Conservation (phyloP, 2,113 vertebrate genomes). For the Nothoprocta perdicaria region DNA sequence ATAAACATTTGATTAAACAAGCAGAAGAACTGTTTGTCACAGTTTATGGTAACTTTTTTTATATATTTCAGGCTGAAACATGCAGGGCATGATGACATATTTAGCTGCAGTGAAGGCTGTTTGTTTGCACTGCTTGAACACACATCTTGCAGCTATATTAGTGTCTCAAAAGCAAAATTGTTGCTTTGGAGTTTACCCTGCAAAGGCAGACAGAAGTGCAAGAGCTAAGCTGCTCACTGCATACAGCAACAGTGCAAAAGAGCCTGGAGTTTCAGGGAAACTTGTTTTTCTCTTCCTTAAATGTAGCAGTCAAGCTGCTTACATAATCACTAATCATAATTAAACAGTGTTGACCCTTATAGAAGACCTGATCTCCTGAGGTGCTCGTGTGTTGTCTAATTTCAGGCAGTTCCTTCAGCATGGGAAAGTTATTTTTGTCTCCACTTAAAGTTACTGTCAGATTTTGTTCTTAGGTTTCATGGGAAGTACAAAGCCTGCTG, state of each 20-base stretch:
- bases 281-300: not conserved
- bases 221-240: not conserved
- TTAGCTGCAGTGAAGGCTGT: not conserved
- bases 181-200: not conserved
- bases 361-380: not conserved
- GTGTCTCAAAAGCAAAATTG: not conserved
- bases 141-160: not conserved
- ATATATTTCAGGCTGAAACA: not conserved
- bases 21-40: not conserved
- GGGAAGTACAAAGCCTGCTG: not conserved
- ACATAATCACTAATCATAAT: not conserved
- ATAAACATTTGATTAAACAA: not conserved
- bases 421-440: not conserved
- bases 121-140: not conserved
- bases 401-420: not conserved
- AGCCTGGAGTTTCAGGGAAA: not conserved
- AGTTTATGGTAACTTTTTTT: not conserved
- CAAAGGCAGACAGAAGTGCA: not conserved
- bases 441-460: not conserved
- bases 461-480: not conserved
- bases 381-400: not conserved
- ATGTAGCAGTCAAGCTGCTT: not conserved
- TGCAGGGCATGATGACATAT: not conserved
- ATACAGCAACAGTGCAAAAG: not conserved
- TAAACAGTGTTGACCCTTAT: fast-evolving